These are phyloP conservation scores for Sclerodermus sp. DNA, from an alignment of 2,888 invertebrate species.

Conservation along the genomic window DNA sequence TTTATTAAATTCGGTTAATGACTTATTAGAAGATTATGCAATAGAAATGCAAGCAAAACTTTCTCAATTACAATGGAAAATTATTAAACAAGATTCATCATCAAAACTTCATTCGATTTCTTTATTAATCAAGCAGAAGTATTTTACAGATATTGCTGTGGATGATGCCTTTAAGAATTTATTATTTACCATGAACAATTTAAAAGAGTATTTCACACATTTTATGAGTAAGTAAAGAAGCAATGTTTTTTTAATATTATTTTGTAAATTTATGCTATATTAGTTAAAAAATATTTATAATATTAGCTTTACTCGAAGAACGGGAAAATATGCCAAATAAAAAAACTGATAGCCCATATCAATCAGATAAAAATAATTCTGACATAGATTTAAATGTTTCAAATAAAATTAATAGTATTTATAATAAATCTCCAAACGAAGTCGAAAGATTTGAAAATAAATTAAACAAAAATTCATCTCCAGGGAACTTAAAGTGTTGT, in stretches of 20 bases:
- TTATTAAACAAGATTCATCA: slow-evolving; percentile 27
- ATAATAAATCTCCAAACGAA: slow-evolving; percentile 34
- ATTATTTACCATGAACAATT: slow-evolving; percentile 32
- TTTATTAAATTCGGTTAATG: slow-evolving; percentile 34
- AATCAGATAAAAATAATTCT: neutral
- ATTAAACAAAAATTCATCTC: slow-evolving; percentile 22
- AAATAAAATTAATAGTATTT: neutral
- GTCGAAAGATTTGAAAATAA: slow-evolving; percentile 43
- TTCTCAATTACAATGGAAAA: slow-evolving; percentile 45
- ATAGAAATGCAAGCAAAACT: slow-evolving; percentile 41
- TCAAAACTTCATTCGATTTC: slow-evolving; percentile 26
- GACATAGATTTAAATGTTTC: neutral
- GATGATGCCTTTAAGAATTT: slow-evolving; percentile 42
- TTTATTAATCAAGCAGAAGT: slow-evolving; percentile 37
- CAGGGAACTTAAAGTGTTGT: slow-evolving; percentile 19
- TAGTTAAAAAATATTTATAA: too few species aligned
- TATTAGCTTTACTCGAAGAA: too few species aligned
- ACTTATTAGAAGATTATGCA: slow-evolving; percentile 42
- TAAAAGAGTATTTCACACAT: slow-evolving; percentile 36
- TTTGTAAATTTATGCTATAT: too few species aligned
- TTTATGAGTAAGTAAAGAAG: slow-evolving; percentile 35
- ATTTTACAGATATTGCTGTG: slow-evolving; percentile 39
- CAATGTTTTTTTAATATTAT: neutral
- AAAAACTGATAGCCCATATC: neutral
- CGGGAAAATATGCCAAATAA: neutral